Evolutionary conservation across 1,140 invertebrate genomes (phyloP).

Genomic region (Dendrolimus punctatus): DNA sequence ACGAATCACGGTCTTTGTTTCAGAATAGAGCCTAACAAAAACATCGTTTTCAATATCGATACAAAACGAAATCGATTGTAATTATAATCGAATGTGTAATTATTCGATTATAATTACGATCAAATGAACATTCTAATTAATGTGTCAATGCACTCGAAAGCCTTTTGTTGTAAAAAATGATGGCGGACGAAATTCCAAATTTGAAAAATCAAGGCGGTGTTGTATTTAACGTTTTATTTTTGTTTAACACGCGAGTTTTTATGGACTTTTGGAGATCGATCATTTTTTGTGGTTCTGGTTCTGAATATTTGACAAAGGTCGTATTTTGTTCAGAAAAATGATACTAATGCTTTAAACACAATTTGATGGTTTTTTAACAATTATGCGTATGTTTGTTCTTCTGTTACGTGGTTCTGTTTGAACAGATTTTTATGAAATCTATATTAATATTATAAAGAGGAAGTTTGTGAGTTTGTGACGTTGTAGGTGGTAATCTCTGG

Average conservation of each 20-base stretch:
- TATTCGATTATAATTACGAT: slow-evolving; percentile 41
- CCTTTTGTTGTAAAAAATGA: slow-evolving; percentile 32
- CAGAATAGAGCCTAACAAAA: slow-evolving; percentile 48
- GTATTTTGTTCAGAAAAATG: no score
- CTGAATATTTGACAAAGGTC: no score
- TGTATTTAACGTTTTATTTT: slow-evolving; percentile 7
- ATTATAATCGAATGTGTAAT: slow-evolving; percentile 33
- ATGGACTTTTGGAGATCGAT: neutral
- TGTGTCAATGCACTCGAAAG: slow-evolving; percentile 34
- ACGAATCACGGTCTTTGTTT: slow-evolving; percentile 66
- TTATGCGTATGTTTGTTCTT: no score
- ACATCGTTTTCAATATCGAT: slow-evolving; percentile 57
- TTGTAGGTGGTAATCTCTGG: no score
- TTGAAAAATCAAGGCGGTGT: slow-evolving; percentile 10
- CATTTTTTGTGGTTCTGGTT: no score
- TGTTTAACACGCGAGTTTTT: slow-evolving; percentile 1
- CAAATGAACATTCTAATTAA: slow-evolving; percentile 48
- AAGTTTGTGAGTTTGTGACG: no score
- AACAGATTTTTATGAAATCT: no score
- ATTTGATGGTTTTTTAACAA: no score
- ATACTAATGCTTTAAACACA: no score
- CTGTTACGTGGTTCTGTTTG: no score
- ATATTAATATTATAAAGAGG: no score
- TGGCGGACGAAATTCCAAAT: slow-evolving; percentile 15
- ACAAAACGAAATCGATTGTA: slow-evolving; percentile 27